Conservation (phyloP, 2,797 vertebrate genomes). For the Sphaeramia orbicularis region DNA sequence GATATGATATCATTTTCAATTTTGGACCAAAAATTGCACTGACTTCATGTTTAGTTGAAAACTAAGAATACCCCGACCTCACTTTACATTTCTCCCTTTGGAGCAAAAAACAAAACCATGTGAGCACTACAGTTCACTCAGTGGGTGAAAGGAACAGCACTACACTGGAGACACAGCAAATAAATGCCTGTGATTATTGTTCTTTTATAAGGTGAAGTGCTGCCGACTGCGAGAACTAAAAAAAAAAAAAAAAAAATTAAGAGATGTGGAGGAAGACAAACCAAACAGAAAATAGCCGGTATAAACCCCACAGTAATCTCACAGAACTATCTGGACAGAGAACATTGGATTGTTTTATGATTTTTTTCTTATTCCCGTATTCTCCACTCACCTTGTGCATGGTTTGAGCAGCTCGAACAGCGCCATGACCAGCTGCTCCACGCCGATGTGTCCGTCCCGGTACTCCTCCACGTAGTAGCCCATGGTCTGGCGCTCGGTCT, state of each 20-base stretch:
- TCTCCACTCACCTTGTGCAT: slow-evolving; percentile 90
- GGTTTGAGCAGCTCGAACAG: slow-evolving; percentile 98
- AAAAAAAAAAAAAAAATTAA: slow-evolving; percentile 46
- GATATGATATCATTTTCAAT: too few species aligned
- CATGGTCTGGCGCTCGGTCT: slow-evolving; percentile 92
- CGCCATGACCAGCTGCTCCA: slow-evolving; percentile 93
- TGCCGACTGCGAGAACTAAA: slow-evolving; percentile 37
- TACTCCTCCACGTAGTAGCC: slow-evolving; percentile 96
- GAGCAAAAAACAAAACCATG: not conserved
- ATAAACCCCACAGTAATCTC: slow-evolving; percentile 35
- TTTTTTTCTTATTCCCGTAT: slow-evolving; percentile 1
- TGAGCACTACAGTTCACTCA: not conserved
- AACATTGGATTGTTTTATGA: slow-evolving; percentile 9
- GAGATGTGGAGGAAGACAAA: slow-evolving; percentile 20
- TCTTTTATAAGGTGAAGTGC: slow-evolving; percentile 40
- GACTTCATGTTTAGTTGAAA: too few species aligned
- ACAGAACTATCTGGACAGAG: slow-evolving; percentile 2
- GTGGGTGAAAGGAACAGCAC: slow-evolving; percentile 6
- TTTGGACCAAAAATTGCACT: too few species aligned
- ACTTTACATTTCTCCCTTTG: not conserved
- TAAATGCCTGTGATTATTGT: slow-evolving; percentile 56
- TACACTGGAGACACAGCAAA: slow-evolving; percentile 39
- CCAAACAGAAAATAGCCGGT: slow-evolving; percentile 30
- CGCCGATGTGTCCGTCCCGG: slow-evolving; percentile 88
- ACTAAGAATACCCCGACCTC: not conserved